These are phyloP conservation scores for Eucera pruinosa DNA, from an alignment of 2,888 invertebrate species.

Conservation along the genomic window DNA sequence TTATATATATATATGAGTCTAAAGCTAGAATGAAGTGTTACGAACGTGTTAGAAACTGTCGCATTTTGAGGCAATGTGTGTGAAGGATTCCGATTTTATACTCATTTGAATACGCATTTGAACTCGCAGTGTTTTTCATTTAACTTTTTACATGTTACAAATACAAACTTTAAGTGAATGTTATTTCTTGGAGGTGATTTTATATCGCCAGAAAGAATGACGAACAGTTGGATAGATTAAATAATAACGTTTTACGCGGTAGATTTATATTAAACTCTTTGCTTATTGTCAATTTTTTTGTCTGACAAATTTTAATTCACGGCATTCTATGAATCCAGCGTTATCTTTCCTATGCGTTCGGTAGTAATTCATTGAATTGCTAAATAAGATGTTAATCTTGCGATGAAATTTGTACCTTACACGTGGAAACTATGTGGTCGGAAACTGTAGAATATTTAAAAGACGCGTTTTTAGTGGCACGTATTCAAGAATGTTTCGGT, in stretches of 20 bases:
- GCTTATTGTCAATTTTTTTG: background rate
- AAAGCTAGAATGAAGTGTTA: conserved; percentile 11
- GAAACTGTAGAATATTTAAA: conserved; percentile 88
- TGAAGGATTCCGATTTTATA: background rate
- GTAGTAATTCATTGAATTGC: background rate
- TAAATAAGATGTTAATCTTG: conserved; percentile 29
- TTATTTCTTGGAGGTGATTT: background rate
- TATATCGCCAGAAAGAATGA: background rate
- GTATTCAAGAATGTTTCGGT: conserved; percentile 92
- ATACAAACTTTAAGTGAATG: conserved; percentile 17
- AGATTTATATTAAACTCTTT: background rate
- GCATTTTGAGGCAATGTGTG: conserved; percentile 18
- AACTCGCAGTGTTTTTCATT: background rate
- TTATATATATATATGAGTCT: conserved; percentile 1
- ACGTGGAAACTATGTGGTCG: conserved; percentile 70
- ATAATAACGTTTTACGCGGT: background rate
- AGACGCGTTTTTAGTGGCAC: conserved; percentile 90
- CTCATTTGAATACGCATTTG: background rate
- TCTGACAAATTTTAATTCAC: background rate
- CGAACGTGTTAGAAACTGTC: conserved; percentile 13
- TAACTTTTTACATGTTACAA: background rate
- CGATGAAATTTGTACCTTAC: conserved; percentile 33
- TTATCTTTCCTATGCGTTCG: background rate
- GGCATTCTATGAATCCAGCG: background rate
- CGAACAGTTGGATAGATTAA: conserved; percentile 15